Evolutionary conservation across 2,888 invertebrate species (phyloP), one percentile per base, ranked within the genome.

Genomic region (Rhagonycha lutea): DNA sequence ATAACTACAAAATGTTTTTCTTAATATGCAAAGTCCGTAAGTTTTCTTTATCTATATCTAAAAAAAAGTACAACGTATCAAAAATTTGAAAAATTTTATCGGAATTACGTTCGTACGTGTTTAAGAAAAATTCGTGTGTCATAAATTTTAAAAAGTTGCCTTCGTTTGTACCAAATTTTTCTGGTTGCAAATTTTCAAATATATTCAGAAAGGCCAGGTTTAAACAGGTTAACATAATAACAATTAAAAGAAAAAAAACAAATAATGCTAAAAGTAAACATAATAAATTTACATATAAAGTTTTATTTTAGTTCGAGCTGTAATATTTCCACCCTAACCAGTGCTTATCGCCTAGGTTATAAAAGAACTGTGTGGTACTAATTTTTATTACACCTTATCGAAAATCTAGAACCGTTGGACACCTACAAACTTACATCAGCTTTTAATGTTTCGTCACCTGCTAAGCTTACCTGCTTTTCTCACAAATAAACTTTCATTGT

Each of bases 371-470:
- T 70, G 77, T 74, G 78, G 77, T 80, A 80, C 80, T 79, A 80
- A 80, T 80, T 80, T 80, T 80, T 80, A 80, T 76, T 77, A 76
- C 75, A 69, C 63, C 76, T 80, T 80, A 80, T 80, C 80, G 78
- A 74, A 70, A 73, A 80, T 80, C 78, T 78, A 70, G 75, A 75
- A 73, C 74, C 77, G 74, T 74, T 74, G 77, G 75, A 75, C 77
- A 75, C 72, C 72, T 65, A 72, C 75, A 75, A 75, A 78, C 75
- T 78, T 78, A 75, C 75, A 75, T 75, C 75, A 73, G 75, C 78
- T 75, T 78, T 74, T 75, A 75, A 75, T 75, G 78, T 78, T 78
- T 78, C 75, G 78, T 78, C 78, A 78, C 78, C 78, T 78, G 78
- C 78, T 75, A 71, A 23, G 70, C 74, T 71, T 77, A 77, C 77